phyloP scores from a whole-genome alignment of 1,140 invertebrate genomes.

The Nautilus pompilius region DNA sequence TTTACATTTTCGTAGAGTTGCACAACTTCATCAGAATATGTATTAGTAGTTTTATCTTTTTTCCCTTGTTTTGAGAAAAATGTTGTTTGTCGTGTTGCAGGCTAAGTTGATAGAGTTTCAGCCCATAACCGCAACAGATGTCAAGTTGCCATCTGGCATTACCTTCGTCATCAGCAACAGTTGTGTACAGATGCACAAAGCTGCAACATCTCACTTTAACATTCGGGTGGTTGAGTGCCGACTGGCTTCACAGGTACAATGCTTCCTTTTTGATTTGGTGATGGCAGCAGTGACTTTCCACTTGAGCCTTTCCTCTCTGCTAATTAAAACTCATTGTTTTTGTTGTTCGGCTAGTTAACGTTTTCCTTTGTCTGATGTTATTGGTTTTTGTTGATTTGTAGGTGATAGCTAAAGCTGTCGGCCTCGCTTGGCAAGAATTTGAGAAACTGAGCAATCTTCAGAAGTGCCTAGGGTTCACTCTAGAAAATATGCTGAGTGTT shows the following conservation, averaged over 20 bases:
- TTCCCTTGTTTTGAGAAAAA: not conserved
- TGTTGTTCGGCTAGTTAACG: too few relatives aligned
- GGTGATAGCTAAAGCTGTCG: constrained; percentile 69
- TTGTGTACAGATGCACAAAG: constrained; percentile 88
- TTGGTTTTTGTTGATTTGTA: constrained; percentile 48
- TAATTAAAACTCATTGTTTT: too few relatives aligned
- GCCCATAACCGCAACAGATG: constrained; percentile 75
- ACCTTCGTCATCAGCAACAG: constrained; percentile 94
- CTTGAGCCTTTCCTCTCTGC: too few relatives aligned
- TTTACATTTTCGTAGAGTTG: too few relatives aligned
- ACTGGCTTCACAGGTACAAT: constrained; percentile 79
- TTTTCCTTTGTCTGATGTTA: constrained; percentile 1
- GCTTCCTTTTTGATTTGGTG: too few relatives aligned
- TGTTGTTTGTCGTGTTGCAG: constrained; percentile 27
- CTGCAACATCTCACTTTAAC: constrained; percentile 85
- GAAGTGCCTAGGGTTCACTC: constrained; percentile 60
- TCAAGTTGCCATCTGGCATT: constrained; percentile 74
- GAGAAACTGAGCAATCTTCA: constrained; percentile 70
- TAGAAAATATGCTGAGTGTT: constrained; percentile 69
- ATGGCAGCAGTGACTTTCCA: too few relatives aligned
- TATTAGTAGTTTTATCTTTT: not conserved
- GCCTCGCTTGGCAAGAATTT: constrained; percentile 64
- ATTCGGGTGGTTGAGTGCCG: constrained; percentile 90
- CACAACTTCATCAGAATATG: too few relatives aligned
- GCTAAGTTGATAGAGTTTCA: constrained; percentile 85